These are phyloP conservation scores for Buceros bicornis DNA, from an alignment of 2,797 vertebrate species.

Conservation along the genomic window DNA sequence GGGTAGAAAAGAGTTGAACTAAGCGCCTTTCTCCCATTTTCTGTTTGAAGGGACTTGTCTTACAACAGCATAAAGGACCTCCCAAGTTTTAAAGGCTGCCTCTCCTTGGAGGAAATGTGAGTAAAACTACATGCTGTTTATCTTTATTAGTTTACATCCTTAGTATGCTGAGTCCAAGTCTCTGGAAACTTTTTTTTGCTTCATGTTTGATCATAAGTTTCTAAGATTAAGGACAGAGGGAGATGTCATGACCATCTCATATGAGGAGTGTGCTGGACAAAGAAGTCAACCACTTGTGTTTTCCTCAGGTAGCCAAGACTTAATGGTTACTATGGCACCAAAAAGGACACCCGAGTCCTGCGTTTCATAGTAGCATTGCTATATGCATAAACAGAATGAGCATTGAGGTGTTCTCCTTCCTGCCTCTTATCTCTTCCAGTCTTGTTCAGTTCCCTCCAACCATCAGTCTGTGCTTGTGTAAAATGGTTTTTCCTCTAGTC, in stretches of 20 bases:
- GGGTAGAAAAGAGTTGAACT: constrained; percentile 8
- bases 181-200: background rate
- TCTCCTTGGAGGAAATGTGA: constrained; percentile 94
- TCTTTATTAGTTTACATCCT: background rate
- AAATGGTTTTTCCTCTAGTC: background rate
- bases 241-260: background rate
- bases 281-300: background rate
- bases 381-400: fast-evolving
- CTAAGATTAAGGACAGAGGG: background rate
- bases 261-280: background rate
- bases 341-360: background rate
- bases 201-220: background rate
- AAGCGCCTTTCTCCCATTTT: constrained; percentile 14
- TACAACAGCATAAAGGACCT: constrained; percentile 92
- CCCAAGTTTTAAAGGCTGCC: constrained; percentile 90
- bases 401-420: background rate
- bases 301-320: background rate
- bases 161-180: background rate
- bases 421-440: background rate
- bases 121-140: constrained; percentile 64
- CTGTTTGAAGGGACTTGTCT: constrained; percentile 90
- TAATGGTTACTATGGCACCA: background rate
- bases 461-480: background rate
- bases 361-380: background rate
- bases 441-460: background rate